Conservation (phyloP, 2,888 invertebrate species). For the Leucophenga montana region DNA sequence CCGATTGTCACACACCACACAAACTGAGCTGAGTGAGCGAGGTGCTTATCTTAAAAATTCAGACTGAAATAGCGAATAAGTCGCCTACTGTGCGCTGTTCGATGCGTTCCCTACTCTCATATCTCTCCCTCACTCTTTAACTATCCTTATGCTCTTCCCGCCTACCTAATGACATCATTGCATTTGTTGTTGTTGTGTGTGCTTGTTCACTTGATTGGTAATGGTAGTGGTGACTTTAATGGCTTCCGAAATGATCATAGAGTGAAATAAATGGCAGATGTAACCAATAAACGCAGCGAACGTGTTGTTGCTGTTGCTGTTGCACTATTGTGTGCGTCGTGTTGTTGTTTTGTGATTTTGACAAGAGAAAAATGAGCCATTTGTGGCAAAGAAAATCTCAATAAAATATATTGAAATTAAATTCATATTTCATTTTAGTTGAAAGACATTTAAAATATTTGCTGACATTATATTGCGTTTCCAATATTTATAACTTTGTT, state of each 20-base stretch:
- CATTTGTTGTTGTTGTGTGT: conserved; percentile 19
- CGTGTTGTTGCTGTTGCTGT: conserved; percentile 51
- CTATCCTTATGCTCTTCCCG: too few species aligned
- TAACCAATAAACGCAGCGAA: conserved; percentile 72
- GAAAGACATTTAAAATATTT: too few species aligned
- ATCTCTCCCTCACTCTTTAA: background rate
- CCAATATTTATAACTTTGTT: too few species aligned
- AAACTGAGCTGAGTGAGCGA: background rate
- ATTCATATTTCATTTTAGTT: too few species aligned
- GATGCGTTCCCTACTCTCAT: conserved; percentile 21
- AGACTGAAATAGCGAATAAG: conserved; percentile 30
- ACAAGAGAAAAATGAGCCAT: conserved; percentile 48
- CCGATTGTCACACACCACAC: background rate
- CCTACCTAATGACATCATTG: conserved; percentile 17
- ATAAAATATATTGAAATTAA: too few species aligned
- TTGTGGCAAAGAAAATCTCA: too few species aligned
- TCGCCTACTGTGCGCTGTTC: conserved; percentile 48
- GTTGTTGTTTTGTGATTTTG: background rate
- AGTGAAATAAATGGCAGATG: conserved; percentile 72
- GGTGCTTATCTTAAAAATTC: conserved; percentile 52
- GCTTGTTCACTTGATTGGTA: conserved; percentile 33
- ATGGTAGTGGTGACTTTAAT: conserved; percentile 72
- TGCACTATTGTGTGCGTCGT: conserved; percentile 25
- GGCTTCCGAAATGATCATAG: conserved; percentile 73
- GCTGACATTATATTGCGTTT: too few species aligned